Evolutionary conservation across 2,888 invertebrate genomes (phyloP).

Genomic region (Watsonalla cultraria): DNA sequence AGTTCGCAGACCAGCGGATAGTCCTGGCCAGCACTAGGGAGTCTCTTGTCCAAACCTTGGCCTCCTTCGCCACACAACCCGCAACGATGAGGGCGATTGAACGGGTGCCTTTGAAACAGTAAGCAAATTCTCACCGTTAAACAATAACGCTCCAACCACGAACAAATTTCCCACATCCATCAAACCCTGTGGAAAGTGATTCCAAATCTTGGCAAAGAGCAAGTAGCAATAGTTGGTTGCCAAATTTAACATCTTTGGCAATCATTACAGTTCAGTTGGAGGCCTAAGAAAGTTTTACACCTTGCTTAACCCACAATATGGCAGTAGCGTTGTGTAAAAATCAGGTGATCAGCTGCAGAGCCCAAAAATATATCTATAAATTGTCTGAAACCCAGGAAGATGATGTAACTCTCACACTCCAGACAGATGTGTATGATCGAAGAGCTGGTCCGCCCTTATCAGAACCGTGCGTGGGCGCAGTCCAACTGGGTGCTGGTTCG

Average conservation of each 20-base stretch:
- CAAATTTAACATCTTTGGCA: too few relatives aligned
- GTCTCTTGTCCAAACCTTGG: constrained; percentile 86
- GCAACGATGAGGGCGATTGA: constrained; percentile 85
- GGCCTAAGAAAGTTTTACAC: too few relatives aligned
- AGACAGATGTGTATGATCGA: constrained; percentile 82
- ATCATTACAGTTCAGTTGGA: too few relatives aligned
- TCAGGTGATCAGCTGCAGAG: too few relatives aligned
- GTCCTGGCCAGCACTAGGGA: constrained; percentile 87
- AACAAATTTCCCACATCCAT: too few relatives aligned
- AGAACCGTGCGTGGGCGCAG: constrained; percentile 90
- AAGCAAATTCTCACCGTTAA: constrained; percentile 22
- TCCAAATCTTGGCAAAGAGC: too few relatives aligned
- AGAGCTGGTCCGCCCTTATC: constrained; percentile 86
- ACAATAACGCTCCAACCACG: too few relatives aligned
- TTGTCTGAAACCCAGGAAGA: not conserved
- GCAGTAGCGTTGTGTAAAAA: too few relatives aligned
- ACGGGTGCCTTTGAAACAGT: constrained; percentile 80
- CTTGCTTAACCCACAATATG: too few relatives aligned
- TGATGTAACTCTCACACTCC: constrained; percentile 3
- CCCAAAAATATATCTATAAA: too few relatives aligned
- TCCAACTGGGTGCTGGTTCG: constrained; percentile 91
- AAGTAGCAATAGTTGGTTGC: too few relatives aligned
- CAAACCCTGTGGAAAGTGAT: too few relatives aligned
- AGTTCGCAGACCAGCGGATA: constrained; percentile 87
- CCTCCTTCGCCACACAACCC: constrained; percentile 86